Evolutionary conservation across 2,113 vertebrate genomes (phyloP), one percentile per base, ranked within the genome.

Genomic region (Etia nguti): DNA sequence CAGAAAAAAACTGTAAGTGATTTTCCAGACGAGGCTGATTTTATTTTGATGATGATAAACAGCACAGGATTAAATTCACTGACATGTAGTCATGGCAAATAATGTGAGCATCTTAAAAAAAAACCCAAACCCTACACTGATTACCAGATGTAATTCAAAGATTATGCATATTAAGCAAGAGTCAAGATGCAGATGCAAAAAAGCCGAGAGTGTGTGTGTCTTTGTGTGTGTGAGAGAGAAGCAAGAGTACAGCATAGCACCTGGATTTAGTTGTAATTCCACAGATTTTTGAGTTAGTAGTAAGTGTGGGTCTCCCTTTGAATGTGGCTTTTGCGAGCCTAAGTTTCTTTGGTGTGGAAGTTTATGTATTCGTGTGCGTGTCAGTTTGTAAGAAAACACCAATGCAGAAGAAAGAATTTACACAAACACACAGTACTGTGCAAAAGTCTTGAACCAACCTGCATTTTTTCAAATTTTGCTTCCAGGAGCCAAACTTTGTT

Each of bases 181-280:
- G 6, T 81, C 9, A 77, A 59, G 38, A 68, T 16, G 22, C 43
- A 81, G 48, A 29, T 26, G 50, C 11, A 57, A 24, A 20, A 80
- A 22, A 24, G 1, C 0, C 8, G 18, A 26, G 9, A 52, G 41
- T 82, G 54, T 79, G 48, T 62, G 77, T 86, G 68, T 84, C 48
- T 84, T 56, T 85, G 84, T 79, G 22, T 24, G 41, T 13, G 41
- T 0, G 1, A 8, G 43, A 48, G 41, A 75, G 15, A 86, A 86
- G 22, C 16, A 81, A 89, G 85, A 91, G 82, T 81, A 57, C 80
- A 89, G 46, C 62, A 56, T 56, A 90, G 55, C 87, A 88, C 88
- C 88, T 91, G 88, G 89, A 90, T 94, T 95, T 93, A 60, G 89
- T 70, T 79, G 80, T 93, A 94, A 93, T 95, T 94, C 90, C 31